Conservation (phyloP, 2,888 invertebrate genomes). For the Calameuta idolon region DNA sequence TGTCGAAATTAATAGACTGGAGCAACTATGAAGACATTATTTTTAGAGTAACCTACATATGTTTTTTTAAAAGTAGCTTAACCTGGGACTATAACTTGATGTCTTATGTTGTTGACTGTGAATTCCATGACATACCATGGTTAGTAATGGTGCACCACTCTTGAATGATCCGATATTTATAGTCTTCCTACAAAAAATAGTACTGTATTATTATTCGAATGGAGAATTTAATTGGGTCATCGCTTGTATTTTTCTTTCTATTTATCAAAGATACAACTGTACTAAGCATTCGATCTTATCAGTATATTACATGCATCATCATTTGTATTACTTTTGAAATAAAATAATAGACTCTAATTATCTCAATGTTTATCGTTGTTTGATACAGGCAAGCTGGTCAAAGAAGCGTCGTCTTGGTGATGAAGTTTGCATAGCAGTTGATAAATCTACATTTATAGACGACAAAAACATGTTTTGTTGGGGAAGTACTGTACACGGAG, state of each 20-base stretch:
- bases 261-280: not conserved
- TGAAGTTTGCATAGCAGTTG: conserved; percentile 28
- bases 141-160: conserved; percentile 29
- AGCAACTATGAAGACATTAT: conserved; percentile 29
- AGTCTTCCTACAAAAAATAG: not conserved
- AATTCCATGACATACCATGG: conserved; percentile 38
- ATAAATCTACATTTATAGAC: conserved; percentile 13
- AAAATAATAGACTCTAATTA: not conserved
- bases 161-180: not conserved
- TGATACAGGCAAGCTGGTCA: conserved; percentile 45
- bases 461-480: conserved; percentile 74
- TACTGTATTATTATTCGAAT: not conserved
- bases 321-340: not conserved
- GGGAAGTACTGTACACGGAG: conserved; percentile 83
- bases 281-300: too few species aligned
- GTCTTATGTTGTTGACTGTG: conserved; percentile 23
- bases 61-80: conserved; percentile 36
- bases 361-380: not conserved
- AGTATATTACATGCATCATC: not conserved
- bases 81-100: conserved; percentile 26
- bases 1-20: not conserved
- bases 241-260: not conserved
- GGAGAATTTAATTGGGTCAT: not conserved
- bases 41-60: conserved; percentile 35
- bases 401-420: conserved; percentile 50